phyloP scores from a whole-genome alignment of 2,888 invertebrate genomes.

The Trichacis sp. region DNA sequence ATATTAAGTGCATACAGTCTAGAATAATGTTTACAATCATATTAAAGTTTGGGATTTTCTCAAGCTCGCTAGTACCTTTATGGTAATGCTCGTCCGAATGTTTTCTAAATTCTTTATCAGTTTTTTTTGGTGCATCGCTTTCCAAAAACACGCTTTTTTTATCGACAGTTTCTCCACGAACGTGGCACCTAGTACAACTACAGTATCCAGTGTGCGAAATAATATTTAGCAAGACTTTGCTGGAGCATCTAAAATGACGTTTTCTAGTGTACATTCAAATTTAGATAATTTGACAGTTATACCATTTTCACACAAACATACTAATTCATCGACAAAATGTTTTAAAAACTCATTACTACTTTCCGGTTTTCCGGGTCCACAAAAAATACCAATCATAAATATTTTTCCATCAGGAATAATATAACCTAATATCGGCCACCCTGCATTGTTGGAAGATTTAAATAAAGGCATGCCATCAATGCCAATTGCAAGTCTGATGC shows the following conservation, averaged over 20 bases:
- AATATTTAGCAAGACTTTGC: slow-evolving; percentile 41
- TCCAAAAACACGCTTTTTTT: slow-evolving; percentile 37
- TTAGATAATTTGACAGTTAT: too few relatives aligned
- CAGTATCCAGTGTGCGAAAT: slow-evolving; percentile 41
- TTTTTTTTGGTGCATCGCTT: slow-evolving; percentile 8
- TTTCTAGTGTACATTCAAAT: slow-evolving; percentile 29
- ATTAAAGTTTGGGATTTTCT: slow-evolving; percentile 44
- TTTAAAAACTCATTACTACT: slow-evolving; percentile 26
- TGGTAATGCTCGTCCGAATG: slow-evolving; percentile 41
- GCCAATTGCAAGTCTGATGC: slow-evolving; percentile 19
- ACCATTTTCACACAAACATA: slow-evolving; percentile 28
- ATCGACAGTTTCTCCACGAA: slow-evolving; percentile 26
- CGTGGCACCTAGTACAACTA: slow-evolving; percentile 44
- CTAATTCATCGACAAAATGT: slow-evolving; percentile 27
- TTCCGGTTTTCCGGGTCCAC: slow-evolving; percentile 40
- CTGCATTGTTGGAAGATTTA: slow-evolving; percentile 32
- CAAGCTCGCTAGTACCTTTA: slow-evolving; percentile 32
- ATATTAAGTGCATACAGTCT: slow-evolving; percentile 36
- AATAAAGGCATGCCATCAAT: slow-evolving; percentile 36
- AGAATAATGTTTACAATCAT: slow-evolving; percentile 43
- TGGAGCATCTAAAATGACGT: slow-evolving; percentile 42
- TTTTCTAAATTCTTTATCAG: slow-evolving; percentile 22
- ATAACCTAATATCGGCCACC: slow-evolving; percentile 45
- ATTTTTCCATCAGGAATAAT: slow-evolving; percentile 30
- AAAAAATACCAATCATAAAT: slow-evolving; percentile 44